phyloP scores from a whole-genome alignment of 2,113 vertebrate genomes.

The Grallaria varia region DNA sequence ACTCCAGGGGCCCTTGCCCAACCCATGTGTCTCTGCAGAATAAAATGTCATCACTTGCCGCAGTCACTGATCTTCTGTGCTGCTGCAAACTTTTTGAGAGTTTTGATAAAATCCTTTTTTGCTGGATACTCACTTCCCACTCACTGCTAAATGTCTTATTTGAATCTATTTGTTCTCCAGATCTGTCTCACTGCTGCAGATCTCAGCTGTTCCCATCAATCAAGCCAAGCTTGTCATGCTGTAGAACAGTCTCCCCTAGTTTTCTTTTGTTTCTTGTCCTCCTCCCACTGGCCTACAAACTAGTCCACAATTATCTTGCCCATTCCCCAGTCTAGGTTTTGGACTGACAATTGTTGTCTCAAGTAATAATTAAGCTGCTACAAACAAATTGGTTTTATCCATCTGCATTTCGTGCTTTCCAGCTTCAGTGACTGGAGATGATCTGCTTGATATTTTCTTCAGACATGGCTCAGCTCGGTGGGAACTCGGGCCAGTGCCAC shows the following conservation, averaged over 20 bases:
- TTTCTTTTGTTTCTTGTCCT: neutral
- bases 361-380: neutral
- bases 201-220: neutral
- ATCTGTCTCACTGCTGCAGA: neutral
- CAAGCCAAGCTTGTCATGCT: neutral
- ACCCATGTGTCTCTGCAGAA: neutral
- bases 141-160: neutral
- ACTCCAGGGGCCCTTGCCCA: neutral
- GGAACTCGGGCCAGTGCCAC: neutral
- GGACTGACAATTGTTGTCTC: neutral
- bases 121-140: neutral
- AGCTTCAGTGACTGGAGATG: neutral
- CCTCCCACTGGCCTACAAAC: neutral
- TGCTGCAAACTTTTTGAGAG: neutral
- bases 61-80: neutral
- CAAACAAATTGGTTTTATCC: rapidly evolving
- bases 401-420: neutral
- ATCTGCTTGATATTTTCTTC: neutral
- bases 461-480: neutral
- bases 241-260: neutral
- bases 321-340: neutral
- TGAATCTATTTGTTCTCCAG: neutral
- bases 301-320: neutral
- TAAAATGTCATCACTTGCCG: neutral
- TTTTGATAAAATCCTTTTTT: neutral